phyloP scores from a whole-genome alignment of 2,797 vertebrate genomes.

The Dipus sagitta region DNA sequence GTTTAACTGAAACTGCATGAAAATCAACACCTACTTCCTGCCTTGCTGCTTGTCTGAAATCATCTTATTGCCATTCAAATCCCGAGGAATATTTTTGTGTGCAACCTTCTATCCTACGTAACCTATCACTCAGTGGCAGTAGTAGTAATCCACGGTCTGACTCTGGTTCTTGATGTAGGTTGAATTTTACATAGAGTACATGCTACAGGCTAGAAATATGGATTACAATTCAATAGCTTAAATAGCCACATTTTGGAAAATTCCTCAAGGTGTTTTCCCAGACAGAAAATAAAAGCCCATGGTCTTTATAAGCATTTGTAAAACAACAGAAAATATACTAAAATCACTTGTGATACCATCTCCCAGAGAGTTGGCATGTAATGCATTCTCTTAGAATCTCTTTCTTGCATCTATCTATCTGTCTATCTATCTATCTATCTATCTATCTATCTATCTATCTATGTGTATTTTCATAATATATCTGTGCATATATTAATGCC shows the following conservation, averaged over 20 bases:
- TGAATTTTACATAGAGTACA: no score
- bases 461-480: background rate
- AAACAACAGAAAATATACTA: background rate
- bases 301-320: background rate
- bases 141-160: background rate
- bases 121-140: background rate
- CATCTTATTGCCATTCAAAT: background rate
- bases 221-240: background rate
- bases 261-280: background rate
- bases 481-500: no score
- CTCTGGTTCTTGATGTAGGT: background rate
- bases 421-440: no score
- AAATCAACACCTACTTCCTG: background rate
- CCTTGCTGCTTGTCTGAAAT: background rate
- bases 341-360: background rate
- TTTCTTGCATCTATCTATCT: background rate
- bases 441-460: no score
- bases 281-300: background rate
- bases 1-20: background rate
- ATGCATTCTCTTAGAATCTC: background rate
- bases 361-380: background rate
- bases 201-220: no score
- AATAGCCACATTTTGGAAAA: background rate
- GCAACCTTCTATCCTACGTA: fast-evolving
- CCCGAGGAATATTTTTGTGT: background rate